These are phyloP conservation scores for Sesamia inferens DNA, from an alignment of 2,888 invertebrate genomes.

Conservation along the genomic window DNA sequence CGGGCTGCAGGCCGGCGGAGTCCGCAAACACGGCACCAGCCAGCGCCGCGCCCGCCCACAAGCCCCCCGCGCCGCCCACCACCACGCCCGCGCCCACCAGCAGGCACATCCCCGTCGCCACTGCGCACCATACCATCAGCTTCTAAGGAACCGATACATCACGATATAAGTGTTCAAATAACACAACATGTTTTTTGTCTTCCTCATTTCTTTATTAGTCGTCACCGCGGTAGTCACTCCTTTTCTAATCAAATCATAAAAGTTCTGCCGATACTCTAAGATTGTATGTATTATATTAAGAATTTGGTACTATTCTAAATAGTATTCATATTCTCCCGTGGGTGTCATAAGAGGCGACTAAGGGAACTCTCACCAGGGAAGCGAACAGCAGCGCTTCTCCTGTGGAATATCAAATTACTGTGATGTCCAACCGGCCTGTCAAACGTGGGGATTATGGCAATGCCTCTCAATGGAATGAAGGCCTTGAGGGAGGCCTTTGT, in stretches of 20 bases:
- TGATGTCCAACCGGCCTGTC: too few species aligned
- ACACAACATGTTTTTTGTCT: neutral
- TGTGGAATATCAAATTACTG: too few species aligned
- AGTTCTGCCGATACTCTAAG: neutral
- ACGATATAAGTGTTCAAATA: too few species aligned
- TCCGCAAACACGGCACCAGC: slow-evolving; percentile 78
- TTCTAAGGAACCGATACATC: slow-evolving; percentile 62
- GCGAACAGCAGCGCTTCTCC: too few species aligned
- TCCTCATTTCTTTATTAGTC: neutral
- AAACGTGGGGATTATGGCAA: too few species aligned
- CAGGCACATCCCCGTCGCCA: slow-evolving; percentile 62
- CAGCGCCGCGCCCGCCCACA: slow-evolving; percentile 73
- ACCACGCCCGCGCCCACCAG: slow-evolving; percentile 59
- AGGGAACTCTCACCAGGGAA: too few species aligned
- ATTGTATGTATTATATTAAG: neutral
- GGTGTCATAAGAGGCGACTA: too few species aligned
- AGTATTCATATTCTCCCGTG: too few species aligned
- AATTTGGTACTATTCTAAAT: too few species aligned
- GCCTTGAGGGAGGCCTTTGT: too few species aligned
- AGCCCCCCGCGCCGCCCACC: slow-evolving; percentile 52
- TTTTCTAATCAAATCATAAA: neutral
- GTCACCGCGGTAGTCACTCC: neutral
- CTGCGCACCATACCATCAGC: slow-evolving; percentile 73
- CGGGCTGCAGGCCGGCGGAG: slow-evolving; percentile 80
- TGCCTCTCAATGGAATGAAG: too few species aligned